Conservation (phyloP, 2,888 invertebrate species). For the Cataglyphis rosenhaueri region DNA sequence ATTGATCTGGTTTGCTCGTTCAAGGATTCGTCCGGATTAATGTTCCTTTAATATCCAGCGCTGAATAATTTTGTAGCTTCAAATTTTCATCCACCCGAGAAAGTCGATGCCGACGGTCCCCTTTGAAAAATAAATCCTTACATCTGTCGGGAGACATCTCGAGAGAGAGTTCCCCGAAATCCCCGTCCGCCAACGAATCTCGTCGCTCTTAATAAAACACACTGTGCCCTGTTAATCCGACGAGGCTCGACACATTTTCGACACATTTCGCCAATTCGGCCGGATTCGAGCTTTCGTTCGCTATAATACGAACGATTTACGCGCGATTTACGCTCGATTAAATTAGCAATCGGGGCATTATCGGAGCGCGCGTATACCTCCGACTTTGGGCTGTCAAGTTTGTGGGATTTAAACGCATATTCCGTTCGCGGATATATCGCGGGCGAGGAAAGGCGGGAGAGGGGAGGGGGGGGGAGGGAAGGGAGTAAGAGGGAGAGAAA, state of each 20-base stretch:
- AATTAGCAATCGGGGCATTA: slow-evolving; percentile 65
- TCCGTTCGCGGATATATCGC: slow-evolving; percentile 45
- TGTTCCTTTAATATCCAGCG: background rate
- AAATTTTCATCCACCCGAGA: background rate
- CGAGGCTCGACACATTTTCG: slow-evolving; percentile 54
- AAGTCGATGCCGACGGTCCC: too few relatives aligned
- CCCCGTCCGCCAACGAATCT: background rate
- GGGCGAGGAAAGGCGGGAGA: background rate
- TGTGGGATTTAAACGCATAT: slow-evolving; percentile 23
- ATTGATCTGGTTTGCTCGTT: background rate
- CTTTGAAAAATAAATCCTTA: background rate
- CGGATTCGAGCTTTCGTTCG: slow-evolving; percentile 1
- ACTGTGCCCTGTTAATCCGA: slow-evolving; percentile 31
- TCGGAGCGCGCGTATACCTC: slow-evolving; percentile 41
- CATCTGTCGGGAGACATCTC: background rate
- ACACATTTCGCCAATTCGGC: slow-evolving; percentile 60
- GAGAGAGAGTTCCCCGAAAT: background rate
- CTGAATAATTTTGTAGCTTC: background rate
- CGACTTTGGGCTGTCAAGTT: slow-evolving; percentile 45
- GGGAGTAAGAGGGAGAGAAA: background rate
- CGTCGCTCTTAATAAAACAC: slow-evolving; percentile 20
- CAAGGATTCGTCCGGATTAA: background rate
- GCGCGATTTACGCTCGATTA: slow-evolving; percentile 60
- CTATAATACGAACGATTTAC: slow-evolving; percentile 21
- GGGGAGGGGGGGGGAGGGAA: background rate